Evolutionary conservation across 2,888 invertebrate species (phyloP), one percentile per base, ranked within the genome.

Genomic region (Pyrgus malvae): DNA sequence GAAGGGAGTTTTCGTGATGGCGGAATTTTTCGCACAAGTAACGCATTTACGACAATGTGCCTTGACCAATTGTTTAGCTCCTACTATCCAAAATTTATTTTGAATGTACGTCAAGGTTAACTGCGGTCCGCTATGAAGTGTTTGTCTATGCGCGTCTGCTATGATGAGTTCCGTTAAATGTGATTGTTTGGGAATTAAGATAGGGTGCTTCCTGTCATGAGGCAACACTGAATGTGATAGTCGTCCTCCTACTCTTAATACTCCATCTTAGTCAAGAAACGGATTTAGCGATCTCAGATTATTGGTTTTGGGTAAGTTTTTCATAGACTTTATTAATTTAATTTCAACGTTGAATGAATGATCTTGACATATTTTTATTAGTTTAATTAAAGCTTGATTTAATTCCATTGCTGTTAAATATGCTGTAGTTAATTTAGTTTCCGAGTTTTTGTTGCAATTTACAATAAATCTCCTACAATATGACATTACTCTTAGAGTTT

Each of bases 171-270:
- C 8, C 2, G 31, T 44, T 19, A 44, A 31, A 31, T 44, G 44
- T 12, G 44, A 44, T 11, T 12, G 31, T 12, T 44, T 29, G 2
- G 44, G 31, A n/a, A 44, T 17, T 19, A 44, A 8, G 0, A 44
- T 31, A 7, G 44, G 44, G 23, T 44, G 44, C 29, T 42, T 42
- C n/a, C 16, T 14, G 11, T 27, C 16, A 8, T 5, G 16, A 16
- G 2, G 2, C n/a, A 44, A 29, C n/a, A n/a, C n/a, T n/a, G 42
- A 44, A 16, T 29, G 27, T 16, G 11, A 27, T n/a, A 44, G 29
- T 17, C 42, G 42, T 14, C 42, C 42, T 29, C 42, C 42, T n/a
- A 44, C 42, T 44, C 42, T 44, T 16, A 44, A 44, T 29, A 44
- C 1, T 17, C 42, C 27, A 17, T 29, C 16, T 4, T 27, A n/a